Percentiles rank a stretch among this genome's conserved stretches.
Conservation (phyloP, 2,797 vertebrate species). For the Spinus olivaceus region DNA sequence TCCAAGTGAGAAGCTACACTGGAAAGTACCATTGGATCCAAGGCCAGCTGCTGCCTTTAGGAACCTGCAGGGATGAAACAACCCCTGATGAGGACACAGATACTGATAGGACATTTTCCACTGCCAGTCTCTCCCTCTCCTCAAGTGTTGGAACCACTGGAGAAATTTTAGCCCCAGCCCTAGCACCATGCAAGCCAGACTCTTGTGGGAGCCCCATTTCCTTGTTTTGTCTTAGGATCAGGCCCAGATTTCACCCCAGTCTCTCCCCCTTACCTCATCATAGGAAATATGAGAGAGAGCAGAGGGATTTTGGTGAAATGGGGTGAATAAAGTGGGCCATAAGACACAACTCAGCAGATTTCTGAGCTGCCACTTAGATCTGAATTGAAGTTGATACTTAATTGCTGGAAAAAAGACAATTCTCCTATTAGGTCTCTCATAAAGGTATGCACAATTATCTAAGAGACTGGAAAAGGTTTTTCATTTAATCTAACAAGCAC, state of each 20-base stretch:
- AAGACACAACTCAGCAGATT: not conserved
- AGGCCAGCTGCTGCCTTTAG: not conserved
- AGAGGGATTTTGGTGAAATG: not conserved
- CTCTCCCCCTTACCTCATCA: fast-evolving
- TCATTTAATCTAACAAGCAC: not conserved
- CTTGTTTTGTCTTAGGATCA: not conserved
- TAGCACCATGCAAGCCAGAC: not conserved
- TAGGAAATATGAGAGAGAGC: not conserved
- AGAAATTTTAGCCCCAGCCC: not conserved
- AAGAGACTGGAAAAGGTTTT: not conserved
- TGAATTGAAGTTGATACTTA: not conserved
- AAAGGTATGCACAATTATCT: not conserved
- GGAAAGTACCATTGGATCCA: not conserved
- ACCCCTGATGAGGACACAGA: not conserved
- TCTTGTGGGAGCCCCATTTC: not conserved
- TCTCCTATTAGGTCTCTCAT: not conserved
- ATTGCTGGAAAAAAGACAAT: not conserved
- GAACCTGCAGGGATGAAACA: not conserved
- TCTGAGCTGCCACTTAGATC: not conserved
- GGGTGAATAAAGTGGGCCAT: not conserved
- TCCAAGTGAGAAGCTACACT: not conserved
- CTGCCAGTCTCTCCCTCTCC: not conserved
- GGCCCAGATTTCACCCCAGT: not conserved
- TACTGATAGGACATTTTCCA: not conserved
- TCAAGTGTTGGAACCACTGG: fast-evolving